These are phyloP conservation scores for Ardeotis arabs DNA, from an alignment of 2,113 vertebrate genomes.

Conservation along the genomic window DNA sequence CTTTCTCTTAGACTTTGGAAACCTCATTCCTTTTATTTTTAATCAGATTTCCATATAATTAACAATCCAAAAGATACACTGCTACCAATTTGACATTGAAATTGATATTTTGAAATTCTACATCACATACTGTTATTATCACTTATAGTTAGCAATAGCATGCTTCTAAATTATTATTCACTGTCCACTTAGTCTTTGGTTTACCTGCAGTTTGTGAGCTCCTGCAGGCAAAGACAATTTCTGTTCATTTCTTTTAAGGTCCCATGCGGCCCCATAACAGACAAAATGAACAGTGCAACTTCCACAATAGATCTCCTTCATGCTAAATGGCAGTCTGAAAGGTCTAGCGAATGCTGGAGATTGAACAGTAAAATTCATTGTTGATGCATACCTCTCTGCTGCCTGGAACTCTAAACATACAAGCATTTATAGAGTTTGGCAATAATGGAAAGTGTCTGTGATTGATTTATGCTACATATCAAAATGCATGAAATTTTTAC, in stretches of 20 bases:
- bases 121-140: not conserved
- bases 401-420: not conserved
- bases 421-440: not conserved
- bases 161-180: not conserved
- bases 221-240: not conserved
- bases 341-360: not conserved
- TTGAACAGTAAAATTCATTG: not conserved
- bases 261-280: not conserved
- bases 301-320: not conserved
- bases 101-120: not conserved
- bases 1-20: not conserved
- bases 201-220: not conserved
- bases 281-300: not conserved
- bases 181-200: not conserved
- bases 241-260: not conserved
- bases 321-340: not conserved
- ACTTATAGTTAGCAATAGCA: not conserved
- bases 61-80: not conserved
- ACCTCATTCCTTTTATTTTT: rapidly evolving
- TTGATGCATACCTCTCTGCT: not conserved
- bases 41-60: not conserved
- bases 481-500: not conserved
- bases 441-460: not conserved
- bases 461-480: not conserved
- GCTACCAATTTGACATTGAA: not conserved